Evolutionary conservation across 2,888 invertebrate genomes (phyloP).

Genomic region (Ophion costatus): DNA sequence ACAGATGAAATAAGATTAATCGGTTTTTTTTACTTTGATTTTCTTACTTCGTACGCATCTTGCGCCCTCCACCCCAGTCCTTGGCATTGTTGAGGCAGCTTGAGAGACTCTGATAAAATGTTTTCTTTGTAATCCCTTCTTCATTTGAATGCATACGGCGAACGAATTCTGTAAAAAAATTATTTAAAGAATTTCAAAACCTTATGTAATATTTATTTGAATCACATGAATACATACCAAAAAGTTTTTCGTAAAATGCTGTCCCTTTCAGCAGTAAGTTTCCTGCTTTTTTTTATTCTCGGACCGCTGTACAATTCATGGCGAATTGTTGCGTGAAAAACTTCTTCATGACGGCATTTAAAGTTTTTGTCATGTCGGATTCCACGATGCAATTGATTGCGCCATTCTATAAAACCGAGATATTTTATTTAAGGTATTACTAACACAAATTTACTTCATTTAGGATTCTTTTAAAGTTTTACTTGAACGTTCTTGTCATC

Average conservation of each 20-base stretch:
- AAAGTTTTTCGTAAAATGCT: constrained; percentile 33
- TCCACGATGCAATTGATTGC: constrained; percentile 37
- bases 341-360: constrained; percentile 32
- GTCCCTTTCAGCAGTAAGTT: constrained; percentile 39
- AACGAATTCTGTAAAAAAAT: constrained; percentile 42
- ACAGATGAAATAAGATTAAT: too few relatives aligned
- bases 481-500: constrained; percentile 21
- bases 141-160: constrained; percentile 15
- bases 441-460: too few relatives aligned
- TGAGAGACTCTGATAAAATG: constrained; percentile 21
- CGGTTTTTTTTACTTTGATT: neutral
- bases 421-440: neutral
- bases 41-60: constrained; percentile 17
- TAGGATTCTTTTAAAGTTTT: constrained; percentile 18
- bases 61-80: constrained; percentile 46
- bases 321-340: constrained; percentile 38
- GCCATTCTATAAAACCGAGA: constrained; percentile 24
- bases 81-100: constrained; percentile 30
- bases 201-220: constrained; percentile 2
- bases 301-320: constrained; percentile 23
- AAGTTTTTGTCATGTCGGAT: constrained; percentile 20
- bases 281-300: constrained; percentile 22
- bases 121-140: constrained; percentile 21
- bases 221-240: constrained; percentile 24
- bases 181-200: constrained; percentile 4